Percentiles rank a stretch among this genome's conserved stretches.
Evolutionary conservation across 2,113 vertebrate species (phyloP).

Genomic region (Ramphastos sulfuratus): DNA sequence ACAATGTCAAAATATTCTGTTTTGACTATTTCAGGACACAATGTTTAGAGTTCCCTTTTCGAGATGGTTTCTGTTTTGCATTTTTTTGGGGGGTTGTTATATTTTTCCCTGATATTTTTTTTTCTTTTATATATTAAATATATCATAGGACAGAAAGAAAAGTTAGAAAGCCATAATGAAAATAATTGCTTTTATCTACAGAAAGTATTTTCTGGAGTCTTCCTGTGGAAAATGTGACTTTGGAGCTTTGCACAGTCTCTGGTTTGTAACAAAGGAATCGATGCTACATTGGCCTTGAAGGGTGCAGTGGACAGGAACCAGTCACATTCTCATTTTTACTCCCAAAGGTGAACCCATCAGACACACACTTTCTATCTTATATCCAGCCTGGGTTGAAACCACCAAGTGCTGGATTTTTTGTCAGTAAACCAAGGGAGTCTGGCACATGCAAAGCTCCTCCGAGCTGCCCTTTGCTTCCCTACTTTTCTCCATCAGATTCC

Average conservation of each 20-base stretch:
- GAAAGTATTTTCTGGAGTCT: conserved; percentile 13
- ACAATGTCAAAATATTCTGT: conserved; percentile 67
- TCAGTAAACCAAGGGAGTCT: background rate
- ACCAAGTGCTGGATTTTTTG: background rate
- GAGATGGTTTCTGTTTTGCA: conserved; percentile 44
- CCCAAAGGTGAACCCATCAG: background rate
- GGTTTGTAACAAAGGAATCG: background rate
- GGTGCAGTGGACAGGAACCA: background rate
- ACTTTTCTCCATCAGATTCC: background rate
- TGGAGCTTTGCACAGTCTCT: background rate
- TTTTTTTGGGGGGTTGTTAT: conserved; percentile 22
- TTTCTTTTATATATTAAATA: background rate
- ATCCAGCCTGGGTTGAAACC: background rate
- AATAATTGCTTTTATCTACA: conserved; percentile 5
- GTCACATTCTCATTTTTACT: background rate
- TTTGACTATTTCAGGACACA: conserved; percentile 63
- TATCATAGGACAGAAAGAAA: conserved; percentile 1
- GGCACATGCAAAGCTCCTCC: rapidly evolving
- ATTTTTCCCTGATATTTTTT: conserved; percentile 2
- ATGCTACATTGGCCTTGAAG: rapidly evolving
- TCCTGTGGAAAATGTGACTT: conserved; percentile 19
- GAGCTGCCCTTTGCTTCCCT: background rate
- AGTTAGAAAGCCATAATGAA: background rate
- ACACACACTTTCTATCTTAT: background rate
- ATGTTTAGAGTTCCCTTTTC: conserved; percentile 55